A percentile compares a stretch with the other conserved stretches of the same genome.
Evolutionary conservation across 2,888 invertebrate genomes (phyloP).

Genomic region (Pimpla rufipes): DNA sequence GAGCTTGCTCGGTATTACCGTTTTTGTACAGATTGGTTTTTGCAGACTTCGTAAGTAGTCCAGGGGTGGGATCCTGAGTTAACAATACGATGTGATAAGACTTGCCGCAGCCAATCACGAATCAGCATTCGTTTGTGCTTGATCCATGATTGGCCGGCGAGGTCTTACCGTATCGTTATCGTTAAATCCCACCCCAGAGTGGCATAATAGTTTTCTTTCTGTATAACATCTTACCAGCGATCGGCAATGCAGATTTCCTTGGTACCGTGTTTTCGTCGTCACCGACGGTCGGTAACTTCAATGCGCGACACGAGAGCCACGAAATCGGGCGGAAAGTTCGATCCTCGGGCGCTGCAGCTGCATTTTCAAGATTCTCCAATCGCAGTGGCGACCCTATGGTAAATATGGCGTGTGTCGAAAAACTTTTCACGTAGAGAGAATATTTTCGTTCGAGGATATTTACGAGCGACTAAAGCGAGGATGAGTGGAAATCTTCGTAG

Average conservation of each 20-base stretch:
- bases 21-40: too few species aligned
- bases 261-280: background rate
- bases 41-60: too few species aligned
- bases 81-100: too few species aligned
- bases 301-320: constrained; percentile 1
- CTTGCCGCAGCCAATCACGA: too few species aligned
- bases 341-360: background rate
- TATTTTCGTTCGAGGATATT: constrained; percentile 20
- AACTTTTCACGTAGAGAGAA: background rate
- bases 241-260: background rate
- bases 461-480: constrained; percentile 6
- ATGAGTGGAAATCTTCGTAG: constrained; percentile 71
- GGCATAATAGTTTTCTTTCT: too few species aligned
- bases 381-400: constrained; percentile 14
- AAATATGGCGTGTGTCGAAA: constrained; percentile 16
- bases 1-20: too few species aligned
- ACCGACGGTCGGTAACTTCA: background rate
- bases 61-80: too few species aligned
- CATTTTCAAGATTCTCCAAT: background rate
- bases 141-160: too few species aligned
- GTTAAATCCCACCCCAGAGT: too few species aligned
- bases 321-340: background rate
- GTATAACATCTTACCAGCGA: too few species aligned
- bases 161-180: too few species aligned
- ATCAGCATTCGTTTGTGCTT: too few species aligned